Base-by-base conservation (phyloP, 1,140 invertebrate species). In the Steinernema khuongi region DNA sequence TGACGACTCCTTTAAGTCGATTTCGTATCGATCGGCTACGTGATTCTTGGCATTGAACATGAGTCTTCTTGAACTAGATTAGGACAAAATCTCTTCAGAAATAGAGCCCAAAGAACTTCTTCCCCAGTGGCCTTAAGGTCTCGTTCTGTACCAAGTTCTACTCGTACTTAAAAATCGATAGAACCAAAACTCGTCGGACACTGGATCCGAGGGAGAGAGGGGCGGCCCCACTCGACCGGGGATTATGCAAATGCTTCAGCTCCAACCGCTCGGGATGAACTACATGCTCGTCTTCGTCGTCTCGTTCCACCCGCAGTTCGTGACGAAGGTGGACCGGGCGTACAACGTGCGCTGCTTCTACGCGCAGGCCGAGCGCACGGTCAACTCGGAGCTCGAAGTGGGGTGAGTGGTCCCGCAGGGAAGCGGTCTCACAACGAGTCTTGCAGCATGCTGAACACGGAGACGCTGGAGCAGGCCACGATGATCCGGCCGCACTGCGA, bases 281-380 rank as follows among this genome's bases (percentile, higher is more conserved):
- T 81, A 80, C 43, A 68, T 70, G 33, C 32, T 80, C 1, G 70
- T 79, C 22, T 70, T 81, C 32, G 78, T 81, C 19, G 75, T 72
- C 31, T 81, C 69, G 41, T 81, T 81, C 31, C 80, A 81, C 70
- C 81, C 81, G 19, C 79, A 78, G 22, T 80, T 81, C 32, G 77
- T 82, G 1, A 81, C 80, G 1, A 78, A 76, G 31, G 79, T 83
- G 18, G 80, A 81, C 31, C 36, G 81, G 18, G 74, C 78, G 17
- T 81, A 71, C 69, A 81, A 81, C 71, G 72, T 81, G 32, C 71
- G 72, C 17, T 81, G 80, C 32, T 80, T 81, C 26, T 81, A 82
- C 44, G 74, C 74, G 14, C 80, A 81, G 18, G 70, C 73, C 43
- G 78, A 78, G n/a, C 66, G 41, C 17, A 70, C 72, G 7, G 75